Conservation (phyloP, 2,113 vertebrate genomes). For the Hiodon tergisus region DNA sequence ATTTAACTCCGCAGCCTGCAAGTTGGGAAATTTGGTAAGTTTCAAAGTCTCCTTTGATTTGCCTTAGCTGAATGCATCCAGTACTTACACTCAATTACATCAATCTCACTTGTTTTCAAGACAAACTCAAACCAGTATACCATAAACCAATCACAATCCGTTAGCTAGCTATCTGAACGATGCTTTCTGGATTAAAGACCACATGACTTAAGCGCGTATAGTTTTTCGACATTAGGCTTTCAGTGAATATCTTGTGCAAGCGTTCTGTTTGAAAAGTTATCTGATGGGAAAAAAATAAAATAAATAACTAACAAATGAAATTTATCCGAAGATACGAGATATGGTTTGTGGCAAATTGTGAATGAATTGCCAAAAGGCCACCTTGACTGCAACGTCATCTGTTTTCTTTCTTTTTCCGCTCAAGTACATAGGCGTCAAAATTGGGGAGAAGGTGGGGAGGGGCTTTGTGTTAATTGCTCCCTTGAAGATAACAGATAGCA, state of each 20-base stretch:
- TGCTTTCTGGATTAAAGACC: no score
- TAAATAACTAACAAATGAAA: no score
- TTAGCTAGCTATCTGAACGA: no score
- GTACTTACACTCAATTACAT: neutral
- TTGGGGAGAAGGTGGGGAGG: neutral
- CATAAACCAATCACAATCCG: no score
- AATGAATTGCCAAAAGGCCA: neutral
- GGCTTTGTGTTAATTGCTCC: neutral
- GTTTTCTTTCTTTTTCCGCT: neutral
- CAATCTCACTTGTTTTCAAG: no score
- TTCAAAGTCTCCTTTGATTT: neutral
- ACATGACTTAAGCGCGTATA: no score
- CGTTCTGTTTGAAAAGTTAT: no score
- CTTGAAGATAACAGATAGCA: neutral
- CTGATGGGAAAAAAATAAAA: no score
- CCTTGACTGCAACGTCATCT: neutral
- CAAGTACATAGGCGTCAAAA: neutral
- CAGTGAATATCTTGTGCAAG: no score
- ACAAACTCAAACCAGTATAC: no score
- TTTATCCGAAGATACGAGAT: neutral
- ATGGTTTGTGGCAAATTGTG: slow-evolving; percentile 5
- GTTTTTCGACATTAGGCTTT: no score
- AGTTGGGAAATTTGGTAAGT: neutral
- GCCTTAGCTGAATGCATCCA: neutral
- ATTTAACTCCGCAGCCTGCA: neutral